These are phyloP conservation scores for Phymanthus crucifer DNA, from an alignment of 92 coral and sea anemone genomes.

Conservation along the genomic window DNA sequence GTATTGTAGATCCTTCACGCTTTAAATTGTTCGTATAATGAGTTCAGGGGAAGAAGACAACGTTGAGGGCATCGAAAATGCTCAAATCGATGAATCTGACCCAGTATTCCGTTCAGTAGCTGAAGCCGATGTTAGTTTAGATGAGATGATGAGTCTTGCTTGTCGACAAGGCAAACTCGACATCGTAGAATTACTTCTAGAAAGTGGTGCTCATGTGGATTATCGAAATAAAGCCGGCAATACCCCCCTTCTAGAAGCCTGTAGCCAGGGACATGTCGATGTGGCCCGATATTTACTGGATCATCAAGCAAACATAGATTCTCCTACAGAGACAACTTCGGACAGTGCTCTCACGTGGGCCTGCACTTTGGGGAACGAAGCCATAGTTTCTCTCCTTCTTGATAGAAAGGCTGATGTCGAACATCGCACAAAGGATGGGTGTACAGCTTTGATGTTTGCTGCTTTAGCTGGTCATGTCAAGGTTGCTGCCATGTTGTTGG, in stretches of 20 bases:
- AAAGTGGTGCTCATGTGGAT: constrained; percentile 99
- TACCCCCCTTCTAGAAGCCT: constrained; percentile 96
- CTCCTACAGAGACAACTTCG: constrained; percentile 99
- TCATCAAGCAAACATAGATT: constrained; percentile 95
- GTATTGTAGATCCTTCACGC: constrained; percentile 43
- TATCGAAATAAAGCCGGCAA: constrained; percentile 99
- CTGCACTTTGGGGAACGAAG: constrained; percentile 97
- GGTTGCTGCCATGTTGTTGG: constrained; percentile 97
- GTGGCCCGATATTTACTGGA: constrained; percentile 97
- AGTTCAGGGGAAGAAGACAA: constrained; percentile 93
- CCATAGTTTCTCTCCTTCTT: constrained; percentile 87
- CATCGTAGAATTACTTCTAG: constrained; percentile 94
- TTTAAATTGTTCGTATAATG: constrained; percentile 63
- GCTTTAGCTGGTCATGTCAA: constrained; percentile 99
- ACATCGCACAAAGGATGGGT: constrained; percentile 99
- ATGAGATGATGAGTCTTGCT: constrained; percentile 99
- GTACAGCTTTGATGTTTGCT: constrained; percentile 99
- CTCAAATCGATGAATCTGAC: constrained; percentile 76
- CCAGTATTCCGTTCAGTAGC: constrained; percentile 93
- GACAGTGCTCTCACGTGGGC: constrained; percentile 99
- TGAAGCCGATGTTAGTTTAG: constrained; percentile 98
- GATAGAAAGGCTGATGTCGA: constrained; percentile 88
- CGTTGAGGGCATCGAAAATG: constrained; percentile 76
- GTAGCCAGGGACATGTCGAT: constrained; percentile 98
- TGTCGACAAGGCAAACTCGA: constrained; percentile 99